Evolutionary conservation across 2,113 vertebrate genomes (phyloP).

Genomic region (Dinomys branickii): DNA sequence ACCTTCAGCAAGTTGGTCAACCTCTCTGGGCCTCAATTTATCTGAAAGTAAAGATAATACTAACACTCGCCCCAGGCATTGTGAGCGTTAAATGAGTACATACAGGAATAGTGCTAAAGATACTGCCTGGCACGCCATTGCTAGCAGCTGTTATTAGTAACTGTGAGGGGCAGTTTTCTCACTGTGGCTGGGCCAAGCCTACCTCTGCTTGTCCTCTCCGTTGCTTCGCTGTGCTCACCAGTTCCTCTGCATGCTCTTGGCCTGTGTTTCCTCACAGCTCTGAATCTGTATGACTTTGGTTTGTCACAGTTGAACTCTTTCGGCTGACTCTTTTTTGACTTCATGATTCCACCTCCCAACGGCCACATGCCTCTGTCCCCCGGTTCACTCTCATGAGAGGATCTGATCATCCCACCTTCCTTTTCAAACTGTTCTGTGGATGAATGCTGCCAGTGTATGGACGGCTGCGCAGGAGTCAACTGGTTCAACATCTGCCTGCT

Average conservation of each 20-base stretch:
- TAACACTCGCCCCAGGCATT: neutral
- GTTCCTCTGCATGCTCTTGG: neutral
- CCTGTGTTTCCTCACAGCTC: neutral
- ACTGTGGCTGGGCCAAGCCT: fast-evolving
- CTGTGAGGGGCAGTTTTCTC: neutral
- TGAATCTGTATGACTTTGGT: neutral
- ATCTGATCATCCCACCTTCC: neutral
- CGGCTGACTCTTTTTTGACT: neutral
- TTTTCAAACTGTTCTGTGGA: neutral
- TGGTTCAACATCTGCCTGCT: neutral
- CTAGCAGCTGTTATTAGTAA: neutral
- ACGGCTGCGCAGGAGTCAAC: neutral
- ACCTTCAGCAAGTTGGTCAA: neutral
- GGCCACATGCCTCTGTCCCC: neutral
- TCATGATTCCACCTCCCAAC: neutral
- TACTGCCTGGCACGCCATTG: neutral
- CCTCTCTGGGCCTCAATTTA: neutral
- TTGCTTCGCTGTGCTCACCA: neutral
- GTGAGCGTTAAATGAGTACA: neutral
- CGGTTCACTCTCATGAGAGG: neutral
- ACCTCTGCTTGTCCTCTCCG: neutral
- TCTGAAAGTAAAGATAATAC: neutral
- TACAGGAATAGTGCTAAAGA: neutral
- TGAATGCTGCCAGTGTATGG: neutral
- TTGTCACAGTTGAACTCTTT: neutral